Percentiles rank a stretch among this genome's conserved stretches.
Conservation (phyloP, 2,113 vertebrate species). For the Pterocles gutturalis region DNA sequence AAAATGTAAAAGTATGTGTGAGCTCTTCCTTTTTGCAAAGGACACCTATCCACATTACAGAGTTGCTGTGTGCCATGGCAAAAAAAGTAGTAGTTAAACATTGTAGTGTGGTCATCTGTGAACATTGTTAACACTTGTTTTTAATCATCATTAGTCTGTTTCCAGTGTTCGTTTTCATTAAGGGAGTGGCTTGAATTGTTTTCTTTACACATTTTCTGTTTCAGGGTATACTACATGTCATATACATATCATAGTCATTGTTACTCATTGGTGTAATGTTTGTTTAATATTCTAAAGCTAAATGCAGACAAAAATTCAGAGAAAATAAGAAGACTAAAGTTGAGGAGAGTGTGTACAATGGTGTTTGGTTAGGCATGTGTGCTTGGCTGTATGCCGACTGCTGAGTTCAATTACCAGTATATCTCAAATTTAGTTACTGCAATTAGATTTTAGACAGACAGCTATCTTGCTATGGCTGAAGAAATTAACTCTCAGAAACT, state of each 20-base stretch:
- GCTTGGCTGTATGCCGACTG: not conserved
- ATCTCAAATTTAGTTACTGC: not conserved
- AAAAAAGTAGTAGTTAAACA: not conserved
- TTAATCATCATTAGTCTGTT: not conserved
- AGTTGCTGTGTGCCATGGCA: not conserved
- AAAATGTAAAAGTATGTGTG: not conserved
- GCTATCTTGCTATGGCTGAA: not conserved
- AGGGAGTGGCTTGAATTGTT: not conserved
- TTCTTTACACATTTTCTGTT: not conserved
- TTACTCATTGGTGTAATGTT: not conserved
- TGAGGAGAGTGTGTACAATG: not conserved
- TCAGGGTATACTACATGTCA: not conserved
- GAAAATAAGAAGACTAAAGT: not conserved
- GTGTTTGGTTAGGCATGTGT: not conserved
- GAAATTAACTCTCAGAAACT: not conserved
- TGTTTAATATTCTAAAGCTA: not conserved
- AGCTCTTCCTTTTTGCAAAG: not conserved
- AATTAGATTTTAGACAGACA: not conserved
- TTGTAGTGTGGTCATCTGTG: not conserved
- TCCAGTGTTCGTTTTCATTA: not conserved
- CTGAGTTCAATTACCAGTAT: not conserved
- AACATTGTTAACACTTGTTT: not conserved
- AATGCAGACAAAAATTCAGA: not conserved
- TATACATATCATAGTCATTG: accelerated
- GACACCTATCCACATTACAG: not conserved